A percentile compares a stretch with the other conserved stretches of the same genome.
Evolutionary conservation across 2,888 invertebrate species (phyloP).

Genomic region (Gibbula magus): DNA sequence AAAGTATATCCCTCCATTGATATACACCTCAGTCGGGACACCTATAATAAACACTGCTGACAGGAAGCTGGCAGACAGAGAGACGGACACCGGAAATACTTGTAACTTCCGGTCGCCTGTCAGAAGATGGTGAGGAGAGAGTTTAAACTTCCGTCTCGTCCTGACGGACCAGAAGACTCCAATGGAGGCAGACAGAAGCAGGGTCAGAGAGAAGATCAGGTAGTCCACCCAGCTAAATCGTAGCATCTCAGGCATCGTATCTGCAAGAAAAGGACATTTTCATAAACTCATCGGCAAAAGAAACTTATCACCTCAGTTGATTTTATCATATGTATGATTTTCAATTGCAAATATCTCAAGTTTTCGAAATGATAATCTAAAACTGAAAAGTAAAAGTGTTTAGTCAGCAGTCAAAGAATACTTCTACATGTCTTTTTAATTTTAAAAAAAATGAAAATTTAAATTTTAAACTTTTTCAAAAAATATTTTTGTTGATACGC

Average conservation of each 20-base stretch:
- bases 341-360: too few species aligned
- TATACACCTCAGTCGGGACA: slow-evolving; percentile 64
- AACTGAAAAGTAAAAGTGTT: too few species aligned
- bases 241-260: not conserved
- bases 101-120: slow-evolving; percentile 62
- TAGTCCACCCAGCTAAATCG: slow-evolving; percentile 61
- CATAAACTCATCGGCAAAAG: too few species aligned
- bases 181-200: slow-evolving; percentile 52
- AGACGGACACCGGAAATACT: slow-evolving; percentile 59
- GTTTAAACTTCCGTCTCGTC: slow-evolving; percentile 41
- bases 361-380: too few species aligned
- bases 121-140: slow-evolving; percentile 56
- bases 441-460: too few species aligned
- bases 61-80: slow-evolving; percentile 63
- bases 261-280: too few species aligned
- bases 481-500: too few species aligned
- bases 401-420: too few species aligned
- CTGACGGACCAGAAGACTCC: slow-evolving; percentile 55
- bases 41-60: slow-evolving; percentile 64
- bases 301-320: too few species aligned
- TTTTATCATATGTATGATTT: too few species aligned
- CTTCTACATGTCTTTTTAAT: too few species aligned
- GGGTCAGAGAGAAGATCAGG: slow-evolving; percentile 51
- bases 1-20: slow-evolving; percentile 81
- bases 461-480: too few species aligned